A percentile compares a stretch with the other conserved stretches of the same genome.
phyloP scores from a whole-genome alignment of 1,140 invertebrate genomes.

The Odontomachus brunneus region DNA sequence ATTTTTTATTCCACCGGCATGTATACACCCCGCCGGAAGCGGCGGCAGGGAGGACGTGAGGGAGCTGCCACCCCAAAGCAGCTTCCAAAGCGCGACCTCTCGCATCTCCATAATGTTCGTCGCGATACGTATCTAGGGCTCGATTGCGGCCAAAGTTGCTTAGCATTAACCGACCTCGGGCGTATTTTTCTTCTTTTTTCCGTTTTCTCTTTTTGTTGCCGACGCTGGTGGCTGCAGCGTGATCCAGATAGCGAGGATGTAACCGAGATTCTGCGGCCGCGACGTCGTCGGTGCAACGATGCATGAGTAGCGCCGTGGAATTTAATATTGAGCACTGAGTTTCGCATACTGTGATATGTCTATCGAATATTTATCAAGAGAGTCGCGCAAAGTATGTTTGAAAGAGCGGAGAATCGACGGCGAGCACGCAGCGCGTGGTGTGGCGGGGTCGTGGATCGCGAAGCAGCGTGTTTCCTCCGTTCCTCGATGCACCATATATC shows the following conservation, averaged over 20 bases:
- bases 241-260: constrained; percentile 1
- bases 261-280: constrained; percentile 8
- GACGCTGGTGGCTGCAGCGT: neutral
- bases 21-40: constrained; percentile 17
- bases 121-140: constrained; percentile 34
- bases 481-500: neutral
- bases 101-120: constrained; percentile 9
- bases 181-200: neutral
- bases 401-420: neutral
- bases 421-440: neutral
- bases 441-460: neutral
- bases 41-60: neutral
- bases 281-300: neutral
- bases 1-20: constrained; percentile 69
- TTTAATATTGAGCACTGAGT: constrained; percentile 17
- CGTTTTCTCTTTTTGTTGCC: neutral
- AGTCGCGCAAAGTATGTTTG: neutral
- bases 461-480: neutral
- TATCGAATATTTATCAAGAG: constrained; percentile 15
- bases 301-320: neutral
- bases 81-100: neutral
- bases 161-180: neutral
- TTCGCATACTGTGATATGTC: neutral
- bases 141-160: constrained; percentile 16
- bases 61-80: neutral